Evolutionary conservation across 2,113 vertebrate genomes (phyloP).

Genomic region (Galeopterus variegatus): DNA sequence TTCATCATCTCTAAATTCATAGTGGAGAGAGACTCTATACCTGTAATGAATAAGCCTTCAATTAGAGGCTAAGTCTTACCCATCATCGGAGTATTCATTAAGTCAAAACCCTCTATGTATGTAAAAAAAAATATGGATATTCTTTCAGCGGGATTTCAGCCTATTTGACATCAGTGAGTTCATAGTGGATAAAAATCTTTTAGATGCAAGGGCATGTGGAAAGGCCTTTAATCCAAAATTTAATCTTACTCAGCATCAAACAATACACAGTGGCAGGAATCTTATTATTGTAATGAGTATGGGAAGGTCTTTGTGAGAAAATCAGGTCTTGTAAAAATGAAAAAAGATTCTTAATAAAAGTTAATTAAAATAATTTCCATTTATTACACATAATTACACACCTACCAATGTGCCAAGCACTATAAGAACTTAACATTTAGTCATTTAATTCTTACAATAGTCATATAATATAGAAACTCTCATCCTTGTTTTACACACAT

Average conservation of each 20-base stretch:
- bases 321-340: conserved; percentile 38
- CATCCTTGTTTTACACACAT: background rate
- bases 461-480: background rate
- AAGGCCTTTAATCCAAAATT: background rate
- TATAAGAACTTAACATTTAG: conserved; percentile 7
- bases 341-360: conserved; percentile 48
- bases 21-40: background rate
- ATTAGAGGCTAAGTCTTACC: conserved; percentile 23
- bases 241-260: conserved; percentile 14
- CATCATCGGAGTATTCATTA: conserved; percentile 39
- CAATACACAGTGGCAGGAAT: background rate
- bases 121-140: conserved; percentile 18
- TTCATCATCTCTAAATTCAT: conserved; percentile 12
- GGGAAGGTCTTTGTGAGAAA: conserved; percentile 22
- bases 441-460: background rate
- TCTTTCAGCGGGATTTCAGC: conserved; percentile 29
- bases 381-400: background rate
- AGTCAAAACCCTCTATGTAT: background rate
- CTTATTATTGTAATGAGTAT: conserved; percentile 1
- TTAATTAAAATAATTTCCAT: conserved; percentile 19
- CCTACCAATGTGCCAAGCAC: background rate
- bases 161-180: conserved; percentile 1
- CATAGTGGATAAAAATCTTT: background rate
- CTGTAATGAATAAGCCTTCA: conserved; percentile 53
- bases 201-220: background rate